Percentiles rank a stretch among this genome's conserved stretches.
Conservation (phyloP, 2,888 invertebrate genomes). For the Pedicia rivosa region DNA sequence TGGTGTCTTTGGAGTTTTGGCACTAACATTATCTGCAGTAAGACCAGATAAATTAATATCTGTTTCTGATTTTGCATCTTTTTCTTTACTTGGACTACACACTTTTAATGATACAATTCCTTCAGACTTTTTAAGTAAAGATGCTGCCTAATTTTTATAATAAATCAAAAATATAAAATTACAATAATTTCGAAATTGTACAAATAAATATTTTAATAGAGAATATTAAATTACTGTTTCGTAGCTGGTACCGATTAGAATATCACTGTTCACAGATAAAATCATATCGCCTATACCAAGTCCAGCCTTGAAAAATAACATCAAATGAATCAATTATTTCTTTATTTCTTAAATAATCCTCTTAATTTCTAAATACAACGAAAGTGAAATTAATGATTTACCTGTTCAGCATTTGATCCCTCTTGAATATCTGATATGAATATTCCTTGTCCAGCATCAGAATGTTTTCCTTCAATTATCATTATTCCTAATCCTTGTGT, state of each 20-base stretch:
- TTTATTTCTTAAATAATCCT: background rate
- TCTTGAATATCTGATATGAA: slow-evolving; percentile 88
- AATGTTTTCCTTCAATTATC: slow-evolving; percentile 89
- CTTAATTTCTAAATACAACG: background rate
- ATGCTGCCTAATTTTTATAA: slow-evolving; percentile 80
- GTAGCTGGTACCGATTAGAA: slow-evolving; percentile 70
- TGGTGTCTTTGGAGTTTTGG: slow-evolving; percentile 1
- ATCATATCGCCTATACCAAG: slow-evolving; percentile 96
- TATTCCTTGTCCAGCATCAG: slow-evolving; percentile 81
- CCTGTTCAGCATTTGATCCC: slow-evolving; percentile 75
- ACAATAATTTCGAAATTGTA: too few species aligned
- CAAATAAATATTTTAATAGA: slow-evolving; percentile 2
- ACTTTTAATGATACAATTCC: slow-evolving; percentile 71
- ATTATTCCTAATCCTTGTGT: slow-evolving; percentile 68
- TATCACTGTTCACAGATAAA: slow-evolving; percentile 86
- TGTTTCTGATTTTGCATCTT: slow-evolving; percentile 35
- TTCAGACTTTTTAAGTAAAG: slow-evolving; percentile 69
- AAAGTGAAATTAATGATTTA: slow-evolving; percentile 22
- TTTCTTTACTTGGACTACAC: slow-evolving; percentile 68
- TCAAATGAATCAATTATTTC: slow-evolving; percentile 10
- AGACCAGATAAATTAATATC: slow-evolving; percentile 12
- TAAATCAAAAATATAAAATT: too few species aligned
- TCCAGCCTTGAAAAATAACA: slow-evolving; percentile 51
- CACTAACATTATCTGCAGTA: background rate
- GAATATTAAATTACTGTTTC: slow-evolving; percentile 52